A percentile compares a stretch with the other conserved stretches of the same genome.
Evolutionary conservation across 1,140 invertebrate genomes (phyloP).

Genomic region (Bombus sibiricus): DNA sequence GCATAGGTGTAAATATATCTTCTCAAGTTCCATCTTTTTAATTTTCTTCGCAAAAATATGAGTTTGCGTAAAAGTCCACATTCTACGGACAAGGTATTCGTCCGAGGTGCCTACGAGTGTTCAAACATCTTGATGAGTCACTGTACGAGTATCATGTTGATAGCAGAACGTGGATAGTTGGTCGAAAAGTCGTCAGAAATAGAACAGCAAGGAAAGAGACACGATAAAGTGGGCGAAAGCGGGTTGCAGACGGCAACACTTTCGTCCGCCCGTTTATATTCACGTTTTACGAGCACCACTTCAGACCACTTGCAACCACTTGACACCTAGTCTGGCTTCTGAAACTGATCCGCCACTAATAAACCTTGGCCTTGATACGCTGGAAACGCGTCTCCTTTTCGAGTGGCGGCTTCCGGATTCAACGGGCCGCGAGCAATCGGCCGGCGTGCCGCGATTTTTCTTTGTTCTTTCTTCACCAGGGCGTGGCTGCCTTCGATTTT

Average conservation of each 20-base stretch:
- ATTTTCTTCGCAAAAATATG: too few species aligned
- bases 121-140: too few species aligned
- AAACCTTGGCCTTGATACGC: constrained; percentile 49
- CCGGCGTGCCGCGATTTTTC: constrained; percentile 34
- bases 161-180: background rate
- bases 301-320: constrained; percentile 41
- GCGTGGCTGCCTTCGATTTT: constrained; percentile 57
- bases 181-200: background rate
- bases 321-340: constrained; percentile 33
- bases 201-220: background rate
- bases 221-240: constrained; percentile 5
- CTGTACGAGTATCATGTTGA: background rate
- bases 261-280: constrained; percentile 48
- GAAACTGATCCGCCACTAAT: constrained; percentile 44
- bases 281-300: constrained; percentile 53
- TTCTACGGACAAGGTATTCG: too few species aligned
- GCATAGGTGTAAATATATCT: too few species aligned
- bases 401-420: constrained; percentile 30
- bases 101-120: too few species aligned
- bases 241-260: constrained; percentile 40
- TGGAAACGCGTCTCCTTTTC: constrained; percentile 11
- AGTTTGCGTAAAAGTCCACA: too few species aligned
- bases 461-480: constrained; percentile 41
- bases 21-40: too few species aligned
- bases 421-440: constrained; percentile 17